Base-by-base conservation (phyloP, 1,140 invertebrate species). In the Druon quercuslanigerum region DNA sequence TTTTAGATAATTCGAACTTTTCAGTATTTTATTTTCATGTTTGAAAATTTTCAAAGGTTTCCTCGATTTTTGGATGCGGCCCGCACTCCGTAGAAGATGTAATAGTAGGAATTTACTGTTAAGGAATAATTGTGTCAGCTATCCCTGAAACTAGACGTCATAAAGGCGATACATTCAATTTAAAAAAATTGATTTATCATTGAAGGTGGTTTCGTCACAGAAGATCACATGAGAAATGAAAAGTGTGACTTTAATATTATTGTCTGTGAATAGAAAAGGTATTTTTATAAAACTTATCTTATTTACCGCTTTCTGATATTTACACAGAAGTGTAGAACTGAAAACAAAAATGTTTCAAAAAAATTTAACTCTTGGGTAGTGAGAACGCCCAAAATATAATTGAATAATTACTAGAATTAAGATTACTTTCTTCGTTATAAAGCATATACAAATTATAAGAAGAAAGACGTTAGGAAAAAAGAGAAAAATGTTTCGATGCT, bases 381-480 rank as follows among this genome's bases (percentile, higher is more conserved):
- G 73, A 56, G 9, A 51, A 13, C n/a, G 20, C 17, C 52, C 20
- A 52, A 52, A n/a, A 33, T 54, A 51, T 73, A 73, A 52, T 52
- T 14, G 33, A 17, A 54, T 13, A 73, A 73, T 73, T 14, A 19
- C 52, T 73, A 54, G 25, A 66, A 66, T 66, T 40, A 57, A 8
- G 9, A 66, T 66, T 33, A 66, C 16, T 66, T 66, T 33, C 40
- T 46, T 46, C 8, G 0, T 46, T 46, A 46, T 46, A 46, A 46
- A 46, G 7, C 40, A 46, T 11, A 46, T 46, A 46, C 40, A 46
- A 46, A 46, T 46, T 66, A 66, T 33, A 33, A 66, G 60, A 66
- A 66, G 33, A 66, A 66, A 66, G 60, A n/a, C 60, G 25, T 66
- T 66, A 66, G 33, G 20, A 40, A 66, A 66, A 66, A 66, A 66